Percentiles rank a stretch among this genome's conserved stretches.
These are phyloP conservation scores for Eucriotettix oculatus DNA, from an alignment of 2,888 invertebrate genomes.

Conservation along the genomic window DNA sequence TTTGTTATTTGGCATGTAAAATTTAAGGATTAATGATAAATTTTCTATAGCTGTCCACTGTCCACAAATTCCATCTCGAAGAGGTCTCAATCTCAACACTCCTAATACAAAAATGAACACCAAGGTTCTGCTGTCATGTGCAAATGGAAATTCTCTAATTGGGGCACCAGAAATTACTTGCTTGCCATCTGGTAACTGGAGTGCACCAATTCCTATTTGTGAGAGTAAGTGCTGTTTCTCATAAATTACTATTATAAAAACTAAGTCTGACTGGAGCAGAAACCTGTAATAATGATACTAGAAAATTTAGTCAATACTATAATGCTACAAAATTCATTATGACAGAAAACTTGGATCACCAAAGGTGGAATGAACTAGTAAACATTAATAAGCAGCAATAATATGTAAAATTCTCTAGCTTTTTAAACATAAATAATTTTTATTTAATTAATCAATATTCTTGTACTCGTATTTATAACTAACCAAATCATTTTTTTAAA, in stretches of 20 bases:
- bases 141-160: constrained; percentile 63
- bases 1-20: background rate
- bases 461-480: background rate
- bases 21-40: background rate
- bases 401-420: no score
- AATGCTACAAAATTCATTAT: no score
- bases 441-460: background rate
- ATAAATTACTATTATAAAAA: no score
- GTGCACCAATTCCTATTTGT: constrained; percentile 62
- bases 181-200: constrained; percentile 77
- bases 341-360: no score
- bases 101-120: constrained; percentile 59
- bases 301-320: no score
- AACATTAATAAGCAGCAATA: no score
- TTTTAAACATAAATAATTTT: background rate
- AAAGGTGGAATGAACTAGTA: no score
- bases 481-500: background rate
- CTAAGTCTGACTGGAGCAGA: no score
- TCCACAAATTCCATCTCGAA: constrained; percentile 50
- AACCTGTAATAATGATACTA: no score
- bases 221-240: constrained; percentile 40
- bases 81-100: constrained; percentile 55
- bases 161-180: constrained; percentile 58
- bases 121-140: constrained; percentile 54
- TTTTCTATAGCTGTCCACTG: constrained; percentile 50